Percentiles rank a stretch among this genome's conserved stretches.
phyloP scores from a whole-genome alignment of 2,888 invertebrate genomes.

The Scaptomyza caliginosa region DNA sequence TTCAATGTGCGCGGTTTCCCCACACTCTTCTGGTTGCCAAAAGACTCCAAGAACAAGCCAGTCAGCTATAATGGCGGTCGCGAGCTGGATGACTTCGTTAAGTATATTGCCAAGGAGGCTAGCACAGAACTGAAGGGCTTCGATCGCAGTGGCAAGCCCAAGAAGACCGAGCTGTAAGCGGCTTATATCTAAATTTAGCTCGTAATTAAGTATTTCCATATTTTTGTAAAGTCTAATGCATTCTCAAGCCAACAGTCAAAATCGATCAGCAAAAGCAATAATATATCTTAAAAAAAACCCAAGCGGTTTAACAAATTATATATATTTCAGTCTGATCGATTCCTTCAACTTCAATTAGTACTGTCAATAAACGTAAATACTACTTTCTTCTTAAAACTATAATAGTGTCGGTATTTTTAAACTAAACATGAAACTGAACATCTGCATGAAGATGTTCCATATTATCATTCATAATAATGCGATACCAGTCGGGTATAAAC shows the following conservation, averaged over 20 bases:
- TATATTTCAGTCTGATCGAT: slow-evolving; percentile 53
- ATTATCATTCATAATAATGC: slow-evolving; percentile 23
- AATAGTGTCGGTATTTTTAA: slow-evolving; percentile 1
- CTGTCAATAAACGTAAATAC: slow-evolving; percentile 48
- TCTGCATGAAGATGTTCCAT: slow-evolving; percentile 6
- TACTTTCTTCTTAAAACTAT: slow-evolving; percentile 16
- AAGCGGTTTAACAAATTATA: slow-evolving; percentile 69
- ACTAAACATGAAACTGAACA: neutral
- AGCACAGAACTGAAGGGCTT: slow-evolving; percentile 94
- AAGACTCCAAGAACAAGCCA: slow-evolving; percentile 90
- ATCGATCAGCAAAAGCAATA: slow-evolving; percentile 33
- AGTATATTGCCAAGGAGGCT: slow-evolving; percentile 96
- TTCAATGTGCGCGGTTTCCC: slow-evolving; percentile 99
- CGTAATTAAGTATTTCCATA: slow-evolving; percentile 74
- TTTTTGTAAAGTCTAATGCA: slow-evolving; percentile 78
- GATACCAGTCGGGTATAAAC: slow-evolving; percentile 64
- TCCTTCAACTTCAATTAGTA: slow-evolving; percentile 48
- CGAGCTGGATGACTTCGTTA: slow-evolving; percentile 95
- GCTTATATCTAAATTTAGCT: slow-evolving; percentile 37
- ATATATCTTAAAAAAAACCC: slow-evolving; percentile 1
- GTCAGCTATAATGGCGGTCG: slow-evolving; percentile 97
- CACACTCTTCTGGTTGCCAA: slow-evolving; percentile 97
- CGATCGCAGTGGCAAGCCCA: slow-evolving; percentile 91
- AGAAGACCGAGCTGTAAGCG: slow-evolving; percentile 82
- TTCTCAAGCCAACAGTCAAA: slow-evolving; percentile 60